Percentiles rank a stretch among this genome's conserved stretches.
phyloP scores from a whole-genome alignment of 2,797 vertebrate genomes.

The Sitta carolinensis region DNA sequence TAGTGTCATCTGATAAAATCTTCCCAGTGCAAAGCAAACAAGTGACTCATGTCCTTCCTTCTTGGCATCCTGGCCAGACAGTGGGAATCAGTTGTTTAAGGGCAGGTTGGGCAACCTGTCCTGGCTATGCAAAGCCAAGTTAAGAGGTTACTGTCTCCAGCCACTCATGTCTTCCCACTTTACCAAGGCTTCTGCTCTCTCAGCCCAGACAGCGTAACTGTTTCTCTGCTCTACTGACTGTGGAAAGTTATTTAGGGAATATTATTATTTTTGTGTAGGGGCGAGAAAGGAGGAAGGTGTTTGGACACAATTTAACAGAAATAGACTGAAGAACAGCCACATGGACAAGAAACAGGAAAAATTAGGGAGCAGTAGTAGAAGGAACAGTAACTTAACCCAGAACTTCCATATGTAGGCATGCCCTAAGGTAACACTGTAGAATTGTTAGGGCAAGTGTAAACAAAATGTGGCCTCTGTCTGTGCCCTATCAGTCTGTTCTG shows the following conservation, averaged over 20 bases:
- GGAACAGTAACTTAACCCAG: not conserved
- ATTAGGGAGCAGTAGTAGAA: not conserved
- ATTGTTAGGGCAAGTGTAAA: not conserved
- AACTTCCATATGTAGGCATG: not conserved
- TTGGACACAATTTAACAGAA: not conserved
- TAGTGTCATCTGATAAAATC: slow-evolving; percentile 70
- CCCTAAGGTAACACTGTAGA: not conserved
- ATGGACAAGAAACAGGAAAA: not conserved
- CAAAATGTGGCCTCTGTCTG: not conserved
- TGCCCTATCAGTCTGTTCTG: not conserved
- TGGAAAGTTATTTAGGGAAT: not conserved
- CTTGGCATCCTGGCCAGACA: slow-evolving; percentile 2
- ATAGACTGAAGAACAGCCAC: not conserved
- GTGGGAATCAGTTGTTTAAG: slow-evolving; percentile 40
- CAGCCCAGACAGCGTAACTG: not conserved
- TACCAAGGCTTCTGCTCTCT: not conserved
- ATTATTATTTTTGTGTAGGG: not conserved
- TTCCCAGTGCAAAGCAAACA: slow-evolving; percentile 48
- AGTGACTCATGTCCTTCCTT: slow-evolving; percentile 64
- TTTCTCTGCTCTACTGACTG: not conserved
- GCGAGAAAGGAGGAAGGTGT: not conserved
- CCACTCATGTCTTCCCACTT: not conserved
- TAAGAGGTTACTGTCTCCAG: not conserved
- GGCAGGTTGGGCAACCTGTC: slow-evolving; percentile 41
- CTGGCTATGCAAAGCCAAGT: not conserved